These are phyloP conservation scores for Leptopilina myrica DNA, from an alignment of 2,888 invertebrate species.

Conservation along the genomic window DNA sequence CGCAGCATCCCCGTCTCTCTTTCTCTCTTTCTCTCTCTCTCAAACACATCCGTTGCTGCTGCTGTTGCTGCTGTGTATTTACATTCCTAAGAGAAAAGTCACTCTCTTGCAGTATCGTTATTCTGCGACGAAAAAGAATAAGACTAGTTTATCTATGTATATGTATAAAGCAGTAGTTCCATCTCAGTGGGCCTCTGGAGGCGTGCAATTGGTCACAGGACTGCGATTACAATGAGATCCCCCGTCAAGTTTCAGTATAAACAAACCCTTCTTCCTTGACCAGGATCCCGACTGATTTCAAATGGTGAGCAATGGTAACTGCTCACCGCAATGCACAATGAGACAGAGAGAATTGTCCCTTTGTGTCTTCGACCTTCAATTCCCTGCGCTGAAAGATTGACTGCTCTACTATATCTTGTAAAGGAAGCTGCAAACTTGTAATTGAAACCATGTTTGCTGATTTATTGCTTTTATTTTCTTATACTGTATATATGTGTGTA, in stretches of 20 bases:
- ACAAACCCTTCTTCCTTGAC: slow-evolving; percentile 68
- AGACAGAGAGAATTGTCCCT: slow-evolving; percentile 19
- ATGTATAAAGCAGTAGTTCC: slow-evolving; percentile 30
- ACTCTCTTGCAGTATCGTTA: slow-evolving; percentile 16
- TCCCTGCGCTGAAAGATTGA: slow-evolving; percentile 38
- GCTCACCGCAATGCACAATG: slow-evolving; percentile 66
- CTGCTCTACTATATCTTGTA: slow-evolving; percentile 5
- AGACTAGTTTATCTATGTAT: slow-evolving; percentile 52
- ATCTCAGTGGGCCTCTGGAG: slow-evolving; percentile 53
- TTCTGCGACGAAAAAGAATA: slow-evolving; percentile 56
- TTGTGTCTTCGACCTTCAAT: slow-evolving; percentile 23
- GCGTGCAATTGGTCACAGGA: slow-evolving; percentile 70
- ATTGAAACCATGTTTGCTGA: slow-evolving; percentile 31
- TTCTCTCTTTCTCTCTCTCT: not conserved
- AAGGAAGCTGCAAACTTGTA: slow-evolving; percentile 29
- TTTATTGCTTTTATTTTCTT: slow-evolving; percentile 5
- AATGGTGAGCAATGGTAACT: slow-evolving; percentile 52
- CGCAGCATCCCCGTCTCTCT: slow-evolving; percentile 19
- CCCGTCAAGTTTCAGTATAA: slow-evolving; percentile 64
- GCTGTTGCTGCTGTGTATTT: not conserved
- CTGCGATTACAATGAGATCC: slow-evolving; percentile 62
- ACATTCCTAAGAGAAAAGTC: slow-evolving; percentile 26
- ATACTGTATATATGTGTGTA: too few species aligned
- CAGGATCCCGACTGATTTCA: slow-evolving; percentile 49
- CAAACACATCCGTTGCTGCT: slow-evolving; percentile 39